These are phyloP conservation scores for Drosophila ezoana DNA, from an alignment of 2,888 invertebrate species.

Conservation along the genomic window DNA sequence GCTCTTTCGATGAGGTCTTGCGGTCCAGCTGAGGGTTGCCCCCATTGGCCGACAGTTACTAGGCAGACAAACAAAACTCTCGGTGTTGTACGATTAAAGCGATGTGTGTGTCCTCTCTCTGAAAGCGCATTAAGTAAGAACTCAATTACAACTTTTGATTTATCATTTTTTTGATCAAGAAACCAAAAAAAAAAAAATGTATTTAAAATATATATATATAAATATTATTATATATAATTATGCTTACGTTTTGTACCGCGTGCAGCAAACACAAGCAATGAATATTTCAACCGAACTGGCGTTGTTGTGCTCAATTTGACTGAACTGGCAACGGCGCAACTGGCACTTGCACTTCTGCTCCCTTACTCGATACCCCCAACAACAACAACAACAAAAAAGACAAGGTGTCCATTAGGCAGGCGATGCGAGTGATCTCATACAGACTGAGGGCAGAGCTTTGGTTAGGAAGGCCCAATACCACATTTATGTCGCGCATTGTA, in stretches of 20 bases:
- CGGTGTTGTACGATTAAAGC: constrained; percentile 74
- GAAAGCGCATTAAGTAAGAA: constrained; percentile 80
- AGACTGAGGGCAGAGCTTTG: constrained; percentile 37
- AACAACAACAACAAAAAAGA: constrained; percentile 2
- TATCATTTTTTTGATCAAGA: constrained; percentile 55
- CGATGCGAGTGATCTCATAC: constrained; percentile 35
- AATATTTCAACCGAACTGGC: constrained; percentile 61
- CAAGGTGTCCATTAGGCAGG: constrained; percentile 53
- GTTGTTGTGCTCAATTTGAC: constrained; percentile 32
- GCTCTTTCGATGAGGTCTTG: constrained; percentile 71
- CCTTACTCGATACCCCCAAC: constrained; percentile 12
- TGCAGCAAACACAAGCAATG: constrained; percentile 64
- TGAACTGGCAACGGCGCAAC: constrained; percentile 46
- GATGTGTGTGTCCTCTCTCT: constrained; percentile 81
- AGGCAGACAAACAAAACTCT: constrained; percentile 73
- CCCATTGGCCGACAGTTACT: constrained; percentile 71
- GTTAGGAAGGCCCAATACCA: constrained; percentile 39
- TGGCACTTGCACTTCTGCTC: constrained; percentile 45
- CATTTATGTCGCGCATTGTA: constrained; percentile 11
- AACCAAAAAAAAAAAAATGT: constrained; percentile 31
- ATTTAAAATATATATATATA: constrained; percentile 24
- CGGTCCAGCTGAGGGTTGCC: constrained; percentile 56
- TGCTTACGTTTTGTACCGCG: constrained; percentile 72
- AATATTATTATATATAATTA: constrained; percentile 53
- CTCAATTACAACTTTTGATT: constrained; percentile 72